Base-by-base conservation (phyloP, 2,888 invertebrate genomes). In the Listrodromus nycthemerus region DNA sequence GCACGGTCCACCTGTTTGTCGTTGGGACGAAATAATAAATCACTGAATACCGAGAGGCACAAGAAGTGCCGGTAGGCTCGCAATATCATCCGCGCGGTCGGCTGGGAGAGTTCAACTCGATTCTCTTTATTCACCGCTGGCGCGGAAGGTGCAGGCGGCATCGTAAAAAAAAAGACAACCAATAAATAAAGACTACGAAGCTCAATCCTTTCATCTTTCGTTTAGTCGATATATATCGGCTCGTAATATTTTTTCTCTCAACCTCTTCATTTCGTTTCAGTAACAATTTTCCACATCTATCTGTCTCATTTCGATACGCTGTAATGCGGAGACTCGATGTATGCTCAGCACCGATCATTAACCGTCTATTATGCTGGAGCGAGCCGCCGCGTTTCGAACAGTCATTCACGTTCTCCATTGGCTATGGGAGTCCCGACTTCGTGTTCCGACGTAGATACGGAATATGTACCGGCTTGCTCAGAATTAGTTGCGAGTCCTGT, bases 1-100 rank as follows among this genome's bases (percentile, higher is more conserved):
- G 71, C 67, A 67, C 69, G 73, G 87, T 89, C 86, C 90, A 90
- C 90, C 90, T 90, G 90, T 90, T 89, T 80, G 86, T 83, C 87
- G 89, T 86, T 67, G 85, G 84, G 81, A 86, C 67, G 79, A 85
- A 74, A 89, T 87, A 86, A 90, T 90, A 90, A 90, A 90, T 90
- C 90, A 90, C 85, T 70, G 58, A 82, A 82, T 79, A 78, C 75
- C 75, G 37, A 79, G 74, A 82, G 82, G 66, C 71, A 82, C 67
- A 71, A 74, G 45, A 10, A 10, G 55, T 24, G 52, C 76, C 30
- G 67, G 41, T 76, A 24, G 37, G 50, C 55, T 71, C 45, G 27
- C 67, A 48, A 37, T 55, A 55, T 55, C 55, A 24, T 55, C 55
- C 55, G 55, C 8, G 3, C 55, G 13, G 55, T 24, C 55, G 55